Base-by-base conservation (phyloP, 2,888 invertebrate species). In the Patella caerulea region DNA sequence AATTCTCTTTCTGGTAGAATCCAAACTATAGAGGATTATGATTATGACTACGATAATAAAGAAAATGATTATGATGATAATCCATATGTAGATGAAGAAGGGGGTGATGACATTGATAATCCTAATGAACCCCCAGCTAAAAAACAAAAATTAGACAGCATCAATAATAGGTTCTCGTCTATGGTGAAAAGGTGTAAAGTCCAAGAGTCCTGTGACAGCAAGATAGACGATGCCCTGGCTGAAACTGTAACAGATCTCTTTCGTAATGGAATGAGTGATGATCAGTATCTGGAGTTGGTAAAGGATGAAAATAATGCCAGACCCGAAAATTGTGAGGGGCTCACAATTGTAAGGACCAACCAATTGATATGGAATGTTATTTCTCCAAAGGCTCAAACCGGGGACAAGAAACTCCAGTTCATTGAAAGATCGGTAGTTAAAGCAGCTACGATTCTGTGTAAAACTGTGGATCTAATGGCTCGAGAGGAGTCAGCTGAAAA, bases 291-390 rank as follows among this genome's bases (percentile, higher is more conserved):
- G 54, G 72, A 79, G 24, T 12, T 81, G 11, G 55, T 79, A 1
- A 81, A 81, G 34, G 79, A 79, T 71, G 78, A 79, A 24, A 74
- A 29, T 9, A 75, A 34, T 52, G n/a, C 55, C 2, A 72, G 79
- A 69, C 81, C 81, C 24, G 71, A 29, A 59, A 81, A 79, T 59
- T 79, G 79, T 79, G 79, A 79, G 7, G 77, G 77, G 0, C 45
- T 81, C 54, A 45, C 34, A 54, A 59, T 74, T 11, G 77, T 79
- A 0, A 54, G 79, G 54, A 79, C 75, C 9, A 79, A 78, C 29
- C 81, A 69, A 53, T 54, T 77, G 7, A 75, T 79, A 5, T 81
- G 81, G 81, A 77, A 81, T 53, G 59, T 73, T 4, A 17, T 79
- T 1, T 55, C 56, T 14, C 75, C 73, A 11, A 34, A 11, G 3